A percentile compares a stretch with the other conserved stretches of the same genome.
Evolutionary conservation across 1,140 invertebrate species (phyloP).

Genomic region (Procambarus clarkii): DNA sequence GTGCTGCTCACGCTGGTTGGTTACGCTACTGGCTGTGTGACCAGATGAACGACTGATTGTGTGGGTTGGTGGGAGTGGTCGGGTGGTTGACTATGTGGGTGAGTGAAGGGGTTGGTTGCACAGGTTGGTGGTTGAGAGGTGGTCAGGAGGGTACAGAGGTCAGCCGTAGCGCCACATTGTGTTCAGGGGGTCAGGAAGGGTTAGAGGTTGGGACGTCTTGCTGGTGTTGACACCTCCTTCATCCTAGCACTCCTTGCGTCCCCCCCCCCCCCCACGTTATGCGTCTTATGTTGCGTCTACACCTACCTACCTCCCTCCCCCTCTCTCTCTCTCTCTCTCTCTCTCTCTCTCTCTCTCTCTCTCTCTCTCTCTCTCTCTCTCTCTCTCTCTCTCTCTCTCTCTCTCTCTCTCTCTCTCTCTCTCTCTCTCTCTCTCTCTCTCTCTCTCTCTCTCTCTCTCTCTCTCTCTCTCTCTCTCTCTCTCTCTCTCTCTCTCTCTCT

Average conservation of each 20-base stretch:
- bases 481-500: neutral
- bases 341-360: slow-evolving; percentile 21
- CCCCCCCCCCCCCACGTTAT: too few relatives aligned
- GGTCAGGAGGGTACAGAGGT: too few relatives aligned
- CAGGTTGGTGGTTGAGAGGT: too few relatives aligned
- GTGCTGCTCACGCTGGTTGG: too few relatives aligned
- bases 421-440: too few relatives aligned
- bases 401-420: neutral
- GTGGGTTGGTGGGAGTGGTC: too few relatives aligned
- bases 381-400: neutral
- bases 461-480: slow-evolving; percentile 14
- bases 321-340: slow-evolving; percentile 16
- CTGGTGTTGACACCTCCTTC: neutral
- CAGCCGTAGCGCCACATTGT: too few relatives aligned
- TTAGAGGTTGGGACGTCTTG: too few relatives aligned
- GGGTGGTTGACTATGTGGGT: neutral
- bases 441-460: slow-evolving; percentile 20
- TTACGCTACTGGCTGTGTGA: too few relatives aligned
- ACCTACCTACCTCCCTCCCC: neutral
- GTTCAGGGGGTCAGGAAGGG: too few relatives aligned
- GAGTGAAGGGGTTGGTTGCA: too few relatives aligned
- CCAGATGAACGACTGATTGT: too few relatives aligned
- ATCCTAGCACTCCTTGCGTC: neutral
- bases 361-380: slow-evolving; percentile 9
- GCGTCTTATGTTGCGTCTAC: neutral